Percentiles rank a stretch among this genome's conserved stretches.
Evolutionary conservation across 1,140 invertebrate genomes (phyloP).

Genomic region (Lanistes nyassanus): DNA sequence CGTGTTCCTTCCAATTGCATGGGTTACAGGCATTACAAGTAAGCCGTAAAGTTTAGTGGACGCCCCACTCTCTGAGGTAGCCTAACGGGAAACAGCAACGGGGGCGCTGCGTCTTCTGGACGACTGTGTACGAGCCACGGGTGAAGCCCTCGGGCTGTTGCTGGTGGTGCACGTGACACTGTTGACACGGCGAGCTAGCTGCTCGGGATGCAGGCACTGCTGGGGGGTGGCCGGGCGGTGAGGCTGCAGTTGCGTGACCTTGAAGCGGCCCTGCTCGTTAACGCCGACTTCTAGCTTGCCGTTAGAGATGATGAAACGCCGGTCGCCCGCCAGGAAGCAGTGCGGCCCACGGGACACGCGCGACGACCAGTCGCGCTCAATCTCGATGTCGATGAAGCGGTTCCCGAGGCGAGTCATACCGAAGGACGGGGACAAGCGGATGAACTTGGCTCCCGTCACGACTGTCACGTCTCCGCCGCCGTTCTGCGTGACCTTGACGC

Average conservation of each 20-base stretch:
- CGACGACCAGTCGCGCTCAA: constrained; percentile 48
- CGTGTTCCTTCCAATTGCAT: too few relatives aligned
- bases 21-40: too few relatives aligned
- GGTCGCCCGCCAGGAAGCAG: constrained; percentile 38
- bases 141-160: background rate
- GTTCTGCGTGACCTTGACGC: constrained; percentile 53
- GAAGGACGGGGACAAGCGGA: constrained; percentile 46
- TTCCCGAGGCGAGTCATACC: constrained; percentile 43
- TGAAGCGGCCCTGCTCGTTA: constrained; percentile 44
- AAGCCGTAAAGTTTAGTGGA: too few relatives aligned
- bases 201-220: constrained; percentile 14
- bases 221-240: constrained; percentile 19
- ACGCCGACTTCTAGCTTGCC: constrained; percentile 54
- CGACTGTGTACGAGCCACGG: background rate
- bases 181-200: constrained; percentile 13
- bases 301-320: constrained; percentile 47
- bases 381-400: constrained; percentile 50
- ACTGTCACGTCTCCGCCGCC: constrained; percentile 53
- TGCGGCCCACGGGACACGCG: constrained; percentile 43
- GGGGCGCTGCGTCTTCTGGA: constrained; percentile 17
- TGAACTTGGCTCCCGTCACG: constrained; percentile 49
- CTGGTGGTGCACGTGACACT: constrained; percentile 13
- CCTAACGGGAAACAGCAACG: background rate
- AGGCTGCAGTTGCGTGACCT: constrained; percentile 29
- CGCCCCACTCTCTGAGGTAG: too few relatives aligned